Conservation (phyloP, 2,113 vertebrate species). For the Serinus canaria region DNA sequence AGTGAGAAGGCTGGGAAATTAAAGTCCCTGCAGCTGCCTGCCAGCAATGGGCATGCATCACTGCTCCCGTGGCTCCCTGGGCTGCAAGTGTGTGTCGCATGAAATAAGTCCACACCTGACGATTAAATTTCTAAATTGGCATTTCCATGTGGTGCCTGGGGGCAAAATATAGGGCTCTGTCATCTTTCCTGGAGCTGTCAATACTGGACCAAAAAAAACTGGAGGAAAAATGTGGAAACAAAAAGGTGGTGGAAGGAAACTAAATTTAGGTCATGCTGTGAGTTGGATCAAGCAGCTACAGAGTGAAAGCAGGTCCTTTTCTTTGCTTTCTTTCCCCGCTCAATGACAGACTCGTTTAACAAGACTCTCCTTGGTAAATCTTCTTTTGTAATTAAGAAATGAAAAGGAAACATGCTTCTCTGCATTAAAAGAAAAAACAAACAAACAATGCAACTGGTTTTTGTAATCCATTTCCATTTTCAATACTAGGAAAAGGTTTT, state of each 20-base stretch:
- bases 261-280: neutral
- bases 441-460: neutral
- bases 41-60: neutral
- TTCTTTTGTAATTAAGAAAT: constrained; percentile 6
- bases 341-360: neutral
- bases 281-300: neutral
- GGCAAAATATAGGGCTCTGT: neutral
- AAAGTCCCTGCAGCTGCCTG: neutral
- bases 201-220: neutral
- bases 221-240: neutral
- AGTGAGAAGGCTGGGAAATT: fast-evolving
- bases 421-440: neutral
- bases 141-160: neutral
- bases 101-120: neutral
- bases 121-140: neutral
- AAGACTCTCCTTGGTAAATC: neutral
- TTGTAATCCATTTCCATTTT: neutral
- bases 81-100: fast-evolving
- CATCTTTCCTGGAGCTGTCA: neutral
- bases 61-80: neutral
- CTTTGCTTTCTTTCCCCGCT: neutral
- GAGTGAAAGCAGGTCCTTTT: neutral
- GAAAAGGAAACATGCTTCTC: neutral
- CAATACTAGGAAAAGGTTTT: neutral
- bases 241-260: neutral